These are phyloP conservation scores for Erebia palarica DNA, from an alignment of 2,888 invertebrate genomes.

Conservation along the genomic window DNA sequence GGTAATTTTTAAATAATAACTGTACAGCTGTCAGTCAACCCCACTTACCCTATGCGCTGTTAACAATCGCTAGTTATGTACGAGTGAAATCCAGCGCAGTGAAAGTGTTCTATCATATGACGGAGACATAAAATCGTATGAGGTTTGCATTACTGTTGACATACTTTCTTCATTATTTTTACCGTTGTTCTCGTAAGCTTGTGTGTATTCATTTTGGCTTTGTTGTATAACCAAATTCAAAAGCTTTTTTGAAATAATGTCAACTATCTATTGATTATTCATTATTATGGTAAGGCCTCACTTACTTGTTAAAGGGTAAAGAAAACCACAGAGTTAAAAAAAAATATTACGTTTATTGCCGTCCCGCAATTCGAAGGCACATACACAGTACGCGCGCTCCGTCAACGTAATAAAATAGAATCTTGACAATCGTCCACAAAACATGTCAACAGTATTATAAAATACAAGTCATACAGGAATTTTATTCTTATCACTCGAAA, in stretches of 20 bases:
- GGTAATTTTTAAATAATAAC: neutral
- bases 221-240: neutral
- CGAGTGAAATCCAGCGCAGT: constrained; percentile 69
- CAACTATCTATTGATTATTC: neutral
- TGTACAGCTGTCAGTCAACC: constrained; percentile 21
- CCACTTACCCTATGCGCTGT: constrained; percentile 48
- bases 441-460: constrained; percentile 58
- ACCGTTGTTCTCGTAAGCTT: constrained; percentile 35
- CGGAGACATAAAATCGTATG: constrained; percentile 43
- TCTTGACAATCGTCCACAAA: constrained; percentile 59
- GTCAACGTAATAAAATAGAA: constrained; percentile 74
- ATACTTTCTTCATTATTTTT: constrained; percentile 41
- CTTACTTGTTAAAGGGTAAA: constrained; percentile 33
- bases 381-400: constrained; percentile 78
- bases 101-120: constrained; percentile 60
- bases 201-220: neutral
- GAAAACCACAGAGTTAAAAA: constrained; percentile 57
- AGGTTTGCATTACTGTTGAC: constrained; percentile 42
- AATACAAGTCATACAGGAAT: constrained; percentile 58
- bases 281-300: neutral
- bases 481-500: constrained; percentile 55
- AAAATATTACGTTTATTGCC: constrained; percentile 81
- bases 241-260: neutral
- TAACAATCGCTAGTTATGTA: constrained; percentile 60
- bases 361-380: constrained; percentile 79